Evolutionary conservation across 2,888 invertebrate species (phyloP).

Genomic region (Steinernema hermaphroditum): DNA sequence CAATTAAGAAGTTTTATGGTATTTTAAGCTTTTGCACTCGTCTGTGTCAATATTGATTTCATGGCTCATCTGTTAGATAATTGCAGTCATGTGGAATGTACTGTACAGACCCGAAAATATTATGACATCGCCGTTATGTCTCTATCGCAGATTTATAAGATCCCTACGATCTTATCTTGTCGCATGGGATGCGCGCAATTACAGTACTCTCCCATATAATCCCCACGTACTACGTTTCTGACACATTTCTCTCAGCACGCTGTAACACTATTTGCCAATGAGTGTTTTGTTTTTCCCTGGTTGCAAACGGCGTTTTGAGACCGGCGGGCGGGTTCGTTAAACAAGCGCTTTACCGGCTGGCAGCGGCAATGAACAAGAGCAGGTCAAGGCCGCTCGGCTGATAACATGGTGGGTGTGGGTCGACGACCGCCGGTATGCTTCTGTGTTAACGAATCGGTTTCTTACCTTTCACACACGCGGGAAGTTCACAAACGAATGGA

Average conservation of each 20-base stretch:
- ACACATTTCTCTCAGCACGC: neutral
- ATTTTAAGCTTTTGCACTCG: too few species aligned
- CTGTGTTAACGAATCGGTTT: conserved; percentile 11
- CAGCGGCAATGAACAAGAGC: conserved; percentile 19
- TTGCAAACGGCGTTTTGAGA: conserved; percentile 11
- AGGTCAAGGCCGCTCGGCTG: conserved; percentile 24
- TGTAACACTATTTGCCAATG: neutral
- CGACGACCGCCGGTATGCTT: conserved; percentile 18
- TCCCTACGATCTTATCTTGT: conserved; percentile 8
- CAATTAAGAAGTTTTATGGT: neutral
- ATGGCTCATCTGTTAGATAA: neutral
- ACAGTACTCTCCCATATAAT: neutral
- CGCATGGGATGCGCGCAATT: neutral
- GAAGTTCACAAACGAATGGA: conserved; percentile 88
- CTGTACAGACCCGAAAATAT: neutral
- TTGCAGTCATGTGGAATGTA: neutral
- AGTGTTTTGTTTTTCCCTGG: neutral
- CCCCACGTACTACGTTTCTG: neutral
- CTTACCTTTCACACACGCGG: conserved; percentile 80
- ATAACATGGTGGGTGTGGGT: conserved; percentile 19
- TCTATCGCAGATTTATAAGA: conserved; percentile 1
- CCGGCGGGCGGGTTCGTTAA: neutral
- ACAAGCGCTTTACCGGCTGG: conserved; percentile 21
- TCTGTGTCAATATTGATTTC: neutral
- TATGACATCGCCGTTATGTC: conserved; percentile 15